Conservation (phyloP, 2,888 invertebrate species). For the Athalia circularis region DNA sequence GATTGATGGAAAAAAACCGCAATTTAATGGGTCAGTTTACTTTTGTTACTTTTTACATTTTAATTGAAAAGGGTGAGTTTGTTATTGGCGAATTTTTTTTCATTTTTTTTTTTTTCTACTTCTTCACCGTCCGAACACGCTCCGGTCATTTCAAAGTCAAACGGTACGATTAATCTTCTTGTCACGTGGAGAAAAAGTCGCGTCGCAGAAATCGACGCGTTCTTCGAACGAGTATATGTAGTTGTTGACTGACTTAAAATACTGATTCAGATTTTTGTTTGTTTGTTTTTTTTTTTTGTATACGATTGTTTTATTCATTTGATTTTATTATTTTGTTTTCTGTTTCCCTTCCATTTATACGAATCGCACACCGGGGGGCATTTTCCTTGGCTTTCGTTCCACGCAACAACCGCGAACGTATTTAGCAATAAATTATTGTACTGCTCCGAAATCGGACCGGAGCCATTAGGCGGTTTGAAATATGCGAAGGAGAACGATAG, state of each 20-base stretch:
- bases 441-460: constrained; percentile 9
- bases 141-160: constrained; percentile 28
- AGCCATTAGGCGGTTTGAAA: constrained; percentile 45
- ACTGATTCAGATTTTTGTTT: constrained; percentile 35
- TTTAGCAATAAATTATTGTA: constrained; percentile 41
- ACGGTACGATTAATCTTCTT: constrained; percentile 34
- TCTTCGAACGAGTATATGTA: neutral
- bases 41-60: neutral
- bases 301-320: constrained; percentile 6
- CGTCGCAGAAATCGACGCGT: constrained; percentile 13
- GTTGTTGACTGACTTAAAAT: constrained; percentile 39
- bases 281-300: neutral
- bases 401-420: constrained; percentile 3
- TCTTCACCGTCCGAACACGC: neutral
- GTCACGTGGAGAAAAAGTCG: constrained; percentile 23
- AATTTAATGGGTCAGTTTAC: neutral
- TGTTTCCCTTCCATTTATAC: no score
- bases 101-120: neutral
- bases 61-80: constrained; percentile 31
- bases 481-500: constrained; percentile 29
- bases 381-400: neutral
- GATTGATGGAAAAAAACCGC: constrained; percentile 7
- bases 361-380: constrained; percentile 39
- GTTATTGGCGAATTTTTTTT: neutral
- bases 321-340: neutral